Base-by-base conservation (phyloP, 2,113 vertebrate species). In the Hemibagrus wyckioides region DNA sequence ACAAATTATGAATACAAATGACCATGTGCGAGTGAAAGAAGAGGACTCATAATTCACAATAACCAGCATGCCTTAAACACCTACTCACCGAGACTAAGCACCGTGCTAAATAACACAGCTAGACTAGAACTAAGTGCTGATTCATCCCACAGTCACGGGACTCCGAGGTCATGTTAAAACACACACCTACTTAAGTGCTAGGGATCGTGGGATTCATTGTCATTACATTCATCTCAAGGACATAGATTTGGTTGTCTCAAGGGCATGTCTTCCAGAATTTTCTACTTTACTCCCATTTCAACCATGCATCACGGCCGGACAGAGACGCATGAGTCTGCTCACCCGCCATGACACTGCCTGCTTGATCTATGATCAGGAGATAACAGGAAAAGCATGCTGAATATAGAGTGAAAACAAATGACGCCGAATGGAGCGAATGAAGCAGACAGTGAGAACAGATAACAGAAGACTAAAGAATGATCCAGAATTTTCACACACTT, bases 391-490 rank as follows among this genome's bases (percentile, higher is more conserved):
- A 91, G 91, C 57, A 90, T 90, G 93, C 92, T 90, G 71, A 86
- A 83, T 80, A 81, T 39, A 76, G 69, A 87, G 86, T 82, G 86
- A 85, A 86, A 87, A 87, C 61, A 89, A 88, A 82, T 82, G 85
- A 83, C 69, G 33, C 73, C 41, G 73, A 89, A 80, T 57, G n/a
- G 57, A 80, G 71, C 44, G 57, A 82, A 75, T 79, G 69, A 89
- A 77, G 48, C 80, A 86, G 91, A 54, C 90, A 92, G 89, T 84
- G 87, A 90, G 88, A 82, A 86, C 84, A 90, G 91, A 88, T 91
- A 93, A 94, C 92, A 88, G 91, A 93, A 89, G 91, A 90, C 92
- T 94, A 93, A 94, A 91, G 92, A 93, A 95, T 93, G 94, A 94
- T 94, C 89, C 89, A 88, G 92, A 92, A 95, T 92, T 91, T 92